These are phyloP conservation scores for Oreochromis aureus DNA, from an alignment of 2,113 vertebrate genomes.

Conservation along the genomic window DNA sequence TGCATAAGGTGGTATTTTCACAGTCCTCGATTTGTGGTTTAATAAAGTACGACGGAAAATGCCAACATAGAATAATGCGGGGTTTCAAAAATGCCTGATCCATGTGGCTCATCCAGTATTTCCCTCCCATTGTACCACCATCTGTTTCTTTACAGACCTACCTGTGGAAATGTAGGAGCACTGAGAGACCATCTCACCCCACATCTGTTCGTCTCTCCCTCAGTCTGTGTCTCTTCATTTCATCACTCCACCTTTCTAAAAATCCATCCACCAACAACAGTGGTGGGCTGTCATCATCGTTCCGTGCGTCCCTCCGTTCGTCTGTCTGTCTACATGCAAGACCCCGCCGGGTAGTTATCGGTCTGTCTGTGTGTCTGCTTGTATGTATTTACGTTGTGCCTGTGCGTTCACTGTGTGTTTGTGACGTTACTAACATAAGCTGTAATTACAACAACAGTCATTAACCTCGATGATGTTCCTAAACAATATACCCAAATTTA, in stretches of 20 bases:
- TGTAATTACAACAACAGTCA: not conserved
- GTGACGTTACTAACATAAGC: not conserved
- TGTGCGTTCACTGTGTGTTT: not conserved
- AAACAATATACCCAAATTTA: not conserved
- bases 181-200: slow-evolving; percentile 33
- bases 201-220: slow-evolving; percentile 61
- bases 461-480: not conserved
- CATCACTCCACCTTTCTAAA: slow-evolving; percentile 60
- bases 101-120: slow-evolving; percentile 8
- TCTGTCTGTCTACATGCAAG: slow-evolving; percentile 68
- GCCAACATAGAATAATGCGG: not conserved
- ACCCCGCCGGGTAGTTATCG: slow-evolving; percentile 59
- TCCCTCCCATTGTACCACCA: slow-evolving; percentile 35
- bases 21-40: not conserved
- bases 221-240: slow-evolving; percentile 63
- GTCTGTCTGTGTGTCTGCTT: slow-evolving; percentile 28
- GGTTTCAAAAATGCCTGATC: not conserved
- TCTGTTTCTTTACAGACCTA: slow-evolving; percentile 63
- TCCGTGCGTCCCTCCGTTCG: slow-evolving; percentile 43
- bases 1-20: not conserved
- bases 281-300: slow-evolving; percentile 56
- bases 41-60: not conserved
- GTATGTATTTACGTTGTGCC: slow-evolving; percentile 15
- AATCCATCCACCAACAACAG: slow-evolving; percentile 55
- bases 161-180: slow-evolving; percentile 52